A percentile compares a stretch with the other conserved stretches of the same genome.
Conservation (phyloP, 2,113 vertebrate genomes). For the Hydrochoerus hydrochaeris region DNA sequence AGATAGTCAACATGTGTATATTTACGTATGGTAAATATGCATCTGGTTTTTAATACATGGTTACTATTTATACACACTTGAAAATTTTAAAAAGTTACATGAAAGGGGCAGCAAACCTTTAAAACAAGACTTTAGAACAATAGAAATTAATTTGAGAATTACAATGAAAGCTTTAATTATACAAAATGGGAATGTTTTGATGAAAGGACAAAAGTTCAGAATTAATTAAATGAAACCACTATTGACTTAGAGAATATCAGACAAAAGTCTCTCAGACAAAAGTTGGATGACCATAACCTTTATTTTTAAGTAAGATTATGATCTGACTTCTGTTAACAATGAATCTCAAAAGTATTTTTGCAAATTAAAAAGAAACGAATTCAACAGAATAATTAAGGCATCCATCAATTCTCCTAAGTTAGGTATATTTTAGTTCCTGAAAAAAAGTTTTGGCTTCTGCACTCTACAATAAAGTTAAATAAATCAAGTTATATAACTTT, state of each 20-base stretch:
- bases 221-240: constrained; percentile 11
- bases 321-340: not conserved
- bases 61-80: not conserved
- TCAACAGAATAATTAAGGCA: not conserved
- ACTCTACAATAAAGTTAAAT: not conserved
- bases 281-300: not conserved
- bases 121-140: not conserved
- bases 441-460: not conserved
- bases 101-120: not conserved
- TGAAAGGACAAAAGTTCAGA: constrained; percentile 38
- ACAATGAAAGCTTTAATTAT: not conserved
- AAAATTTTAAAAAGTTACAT: not conserved
- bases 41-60: not conserved
- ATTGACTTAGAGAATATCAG: constrained; percentile 3
- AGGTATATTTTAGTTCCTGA: not conserved
- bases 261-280: constrained; percentile 1
- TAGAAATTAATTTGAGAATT: constrained; percentile 5
- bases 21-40: not conserved
- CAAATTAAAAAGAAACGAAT: not conserved
- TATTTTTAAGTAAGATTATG: not conserved
- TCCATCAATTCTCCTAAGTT: not conserved
- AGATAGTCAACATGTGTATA: not conserved
- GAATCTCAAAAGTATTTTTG: constrained; percentile 21
- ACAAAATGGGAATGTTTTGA: not conserved
- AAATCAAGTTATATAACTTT: not conserved